Evolutionary conservation across 2,888 invertebrate species (phyloP).

Genomic region (Pocota personata): DNA sequence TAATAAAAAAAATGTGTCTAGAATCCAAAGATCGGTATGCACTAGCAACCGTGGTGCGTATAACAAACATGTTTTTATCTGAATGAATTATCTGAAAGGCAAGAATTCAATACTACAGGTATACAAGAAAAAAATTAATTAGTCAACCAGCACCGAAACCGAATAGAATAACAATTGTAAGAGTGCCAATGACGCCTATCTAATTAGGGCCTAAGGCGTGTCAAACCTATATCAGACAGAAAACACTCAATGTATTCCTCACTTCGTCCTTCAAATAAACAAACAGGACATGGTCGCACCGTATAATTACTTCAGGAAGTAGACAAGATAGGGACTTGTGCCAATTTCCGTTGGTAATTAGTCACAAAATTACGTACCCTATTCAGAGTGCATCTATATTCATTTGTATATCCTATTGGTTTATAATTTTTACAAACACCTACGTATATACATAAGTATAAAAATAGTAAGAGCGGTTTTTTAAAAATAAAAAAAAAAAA

Average conservation of each 20-base stretch:
- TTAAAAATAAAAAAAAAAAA: too few relatives aligned
- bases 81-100: background rate
- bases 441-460: too few relatives aligned
- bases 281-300: constrained; percentile 34
- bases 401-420: background rate
- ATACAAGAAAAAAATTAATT: background rate
- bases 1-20: too few relatives aligned
- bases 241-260: background rate
- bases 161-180: background rate
- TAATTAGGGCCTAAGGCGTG: background rate
- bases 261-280: background rate
- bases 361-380: background rate
- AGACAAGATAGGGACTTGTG: constrained; percentile 10
- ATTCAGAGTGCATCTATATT: too few relatives aligned
- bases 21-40: too few relatives aligned
- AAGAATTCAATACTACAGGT: background rate
- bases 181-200: background rate
- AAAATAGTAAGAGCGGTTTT: too few relatives aligned
- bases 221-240: background rate
- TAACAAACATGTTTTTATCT: background rate
- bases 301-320: constrained; percentile 36
- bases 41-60: too few relatives aligned
- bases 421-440: background rate
- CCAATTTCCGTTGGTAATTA: constrained; percentile 32
- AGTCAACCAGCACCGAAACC: background rate